Conservation (phyloP, 2,797 vertebrate species). For the Chloroceryle amazona region DNA sequence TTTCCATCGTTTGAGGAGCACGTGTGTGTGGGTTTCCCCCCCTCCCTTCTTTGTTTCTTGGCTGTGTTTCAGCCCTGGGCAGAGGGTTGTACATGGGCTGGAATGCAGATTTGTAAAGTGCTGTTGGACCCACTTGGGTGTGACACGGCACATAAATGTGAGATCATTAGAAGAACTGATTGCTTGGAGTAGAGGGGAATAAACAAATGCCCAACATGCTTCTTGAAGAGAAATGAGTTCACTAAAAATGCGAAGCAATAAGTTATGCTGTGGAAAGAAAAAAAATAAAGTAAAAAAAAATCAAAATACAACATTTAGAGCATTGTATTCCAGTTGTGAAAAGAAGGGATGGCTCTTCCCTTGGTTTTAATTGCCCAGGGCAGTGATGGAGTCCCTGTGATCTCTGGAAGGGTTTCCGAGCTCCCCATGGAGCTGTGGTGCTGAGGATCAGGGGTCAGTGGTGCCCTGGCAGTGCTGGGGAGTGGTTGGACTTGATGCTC, state of each 20-base stretch:
- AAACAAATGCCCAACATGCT: neutral
- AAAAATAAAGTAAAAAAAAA: no score
- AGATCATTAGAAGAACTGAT: neutral
- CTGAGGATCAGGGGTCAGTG: no score
- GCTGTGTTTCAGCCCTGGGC: neutral
- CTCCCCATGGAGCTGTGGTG: no score
- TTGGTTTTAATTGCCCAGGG: neutral
- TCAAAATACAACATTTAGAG: neutral
- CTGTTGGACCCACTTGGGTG: neutral
- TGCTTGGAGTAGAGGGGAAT: neutral
- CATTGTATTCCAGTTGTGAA: neutral
- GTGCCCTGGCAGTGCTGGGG: no score
- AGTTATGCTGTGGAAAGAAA: neutral
- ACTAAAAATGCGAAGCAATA: neutral
- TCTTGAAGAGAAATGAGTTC: neutral
- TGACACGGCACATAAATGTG: neutral
- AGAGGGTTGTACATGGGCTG: neutral
- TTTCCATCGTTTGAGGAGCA: neutral
- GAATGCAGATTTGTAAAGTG: neutral
- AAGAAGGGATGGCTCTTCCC: neutral
- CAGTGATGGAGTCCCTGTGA: neutral
- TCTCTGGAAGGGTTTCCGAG: no score
- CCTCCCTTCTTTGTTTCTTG: neutral
- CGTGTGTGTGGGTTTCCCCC: rapidly evolving
- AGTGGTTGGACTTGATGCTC: neutral